These are phyloP conservation scores for Tragelaphus oryx DNA, from an alignment of 2,797 vertebrate species.

Conservation along the genomic window DNA sequence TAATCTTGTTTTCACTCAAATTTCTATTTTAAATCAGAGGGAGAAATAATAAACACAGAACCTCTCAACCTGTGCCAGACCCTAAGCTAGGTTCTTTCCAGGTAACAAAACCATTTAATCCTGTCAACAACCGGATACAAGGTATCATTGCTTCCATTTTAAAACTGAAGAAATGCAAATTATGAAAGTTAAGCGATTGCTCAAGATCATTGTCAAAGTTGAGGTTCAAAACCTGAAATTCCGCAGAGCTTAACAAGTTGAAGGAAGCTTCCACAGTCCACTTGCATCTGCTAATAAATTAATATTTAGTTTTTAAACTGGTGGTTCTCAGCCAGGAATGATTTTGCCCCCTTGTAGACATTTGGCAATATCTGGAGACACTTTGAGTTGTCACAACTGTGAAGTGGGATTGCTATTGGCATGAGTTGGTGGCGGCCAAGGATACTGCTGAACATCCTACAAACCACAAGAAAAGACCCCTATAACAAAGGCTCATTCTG, in stretches of 20 bases:
- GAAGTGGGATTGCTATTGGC: neutral
- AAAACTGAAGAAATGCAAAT: neutral
- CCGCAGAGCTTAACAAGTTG: neutral
- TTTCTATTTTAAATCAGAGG: constrained; percentile 17
- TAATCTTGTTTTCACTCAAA: neutral
- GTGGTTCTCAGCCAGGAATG: neutral
- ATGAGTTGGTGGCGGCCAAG: neutral
- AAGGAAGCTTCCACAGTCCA: neutral
- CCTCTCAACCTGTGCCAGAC: neutral
- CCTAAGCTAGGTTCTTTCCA: neutral
- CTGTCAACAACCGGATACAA: neutral
- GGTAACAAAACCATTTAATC: neutral
- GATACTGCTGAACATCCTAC: neutral
- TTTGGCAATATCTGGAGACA: neutral
- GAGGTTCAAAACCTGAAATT: constrained; percentile 8
- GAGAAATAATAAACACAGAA: neutral
- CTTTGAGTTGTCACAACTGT: neutral
- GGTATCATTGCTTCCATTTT: neutral
- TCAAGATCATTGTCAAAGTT: constrained; percentile 10
- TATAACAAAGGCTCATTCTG: neutral
- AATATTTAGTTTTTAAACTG: neutral
- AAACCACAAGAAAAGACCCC: neutral
- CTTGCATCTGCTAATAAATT: neutral
- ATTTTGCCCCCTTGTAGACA: neutral
- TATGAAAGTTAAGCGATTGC: neutral